Conservation (phyloP, 2,888 invertebrate genomes). For the Euzophera pinguis region DNA sequence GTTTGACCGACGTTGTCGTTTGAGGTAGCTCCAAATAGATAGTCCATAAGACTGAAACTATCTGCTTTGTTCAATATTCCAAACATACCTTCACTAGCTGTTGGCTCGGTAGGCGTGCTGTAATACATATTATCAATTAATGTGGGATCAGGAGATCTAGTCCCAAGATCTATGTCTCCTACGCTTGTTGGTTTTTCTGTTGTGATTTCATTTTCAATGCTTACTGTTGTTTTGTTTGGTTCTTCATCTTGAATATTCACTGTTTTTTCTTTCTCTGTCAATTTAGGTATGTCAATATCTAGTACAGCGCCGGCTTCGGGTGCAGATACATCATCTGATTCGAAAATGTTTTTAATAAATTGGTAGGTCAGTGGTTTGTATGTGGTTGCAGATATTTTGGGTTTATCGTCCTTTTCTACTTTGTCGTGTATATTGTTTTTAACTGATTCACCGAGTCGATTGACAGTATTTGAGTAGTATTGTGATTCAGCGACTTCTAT, state of each 20-base stretch:
- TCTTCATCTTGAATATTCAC: conserved; percentile 27
- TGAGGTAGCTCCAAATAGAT: conserved; percentile 61
- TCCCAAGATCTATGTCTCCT: conserved; percentile 67
- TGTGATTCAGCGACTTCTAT: conserved; percentile 91
- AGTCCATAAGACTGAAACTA: conserved; percentile 64
- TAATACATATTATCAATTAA: conserved; percentile 48
- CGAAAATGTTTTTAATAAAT: conserved; percentile 52
- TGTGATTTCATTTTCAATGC: conserved; percentile 15
- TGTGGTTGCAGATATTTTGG: conserved; percentile 52
- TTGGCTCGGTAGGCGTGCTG: conserved; percentile 49
- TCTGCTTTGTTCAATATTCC: conserved; percentile 46
- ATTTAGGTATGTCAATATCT: conserved; percentile 54
- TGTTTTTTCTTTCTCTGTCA: conserved; percentile 26
- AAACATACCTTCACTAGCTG: conserved; percentile 33
- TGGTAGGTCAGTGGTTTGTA: conserved; percentile 56
- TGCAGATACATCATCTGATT: conserved; percentile 37
- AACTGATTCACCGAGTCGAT: conserved; percentile 58
- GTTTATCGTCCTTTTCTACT: conserved; percentile 36
- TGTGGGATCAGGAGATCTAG: conserved; percentile 59
- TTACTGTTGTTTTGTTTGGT: conserved; percentile 27
- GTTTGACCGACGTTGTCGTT: conserved; percentile 28
- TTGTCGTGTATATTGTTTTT: conserved; percentile 45
- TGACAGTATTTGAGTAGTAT: conserved; percentile 80
- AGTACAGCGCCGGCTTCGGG: conserved; percentile 36
- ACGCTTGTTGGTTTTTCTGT: conserved; percentile 42